phyloP scores from a whole-genome alignment of 2,113 vertebrate species.

The Pollimyrus isidori region DNA sequence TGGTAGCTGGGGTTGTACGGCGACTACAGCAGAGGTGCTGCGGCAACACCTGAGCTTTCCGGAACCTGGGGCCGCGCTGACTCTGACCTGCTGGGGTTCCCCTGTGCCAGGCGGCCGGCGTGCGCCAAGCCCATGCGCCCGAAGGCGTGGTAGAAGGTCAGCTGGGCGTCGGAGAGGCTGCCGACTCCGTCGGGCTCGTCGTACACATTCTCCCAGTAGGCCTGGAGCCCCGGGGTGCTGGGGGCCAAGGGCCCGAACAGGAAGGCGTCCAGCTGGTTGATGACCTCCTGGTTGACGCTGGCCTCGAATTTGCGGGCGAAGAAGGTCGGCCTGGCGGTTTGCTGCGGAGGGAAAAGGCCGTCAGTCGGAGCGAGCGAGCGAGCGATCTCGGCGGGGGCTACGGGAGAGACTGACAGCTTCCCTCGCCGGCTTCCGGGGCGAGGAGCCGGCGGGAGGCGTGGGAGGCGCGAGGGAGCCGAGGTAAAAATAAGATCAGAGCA shows the following conservation, averaged over 20 bases:
- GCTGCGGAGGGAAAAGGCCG: conserved; percentile 56
- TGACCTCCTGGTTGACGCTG: conserved; percentile 91
- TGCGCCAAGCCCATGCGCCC: conserved; percentile 73
- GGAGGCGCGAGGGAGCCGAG: neutral
- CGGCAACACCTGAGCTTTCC: neutral
- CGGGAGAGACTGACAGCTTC: neutral
- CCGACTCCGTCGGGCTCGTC: conserved; percentile 80
- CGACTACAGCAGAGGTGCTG: neutral
- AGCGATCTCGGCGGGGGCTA: neutral
- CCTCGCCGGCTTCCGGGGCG: neutral
- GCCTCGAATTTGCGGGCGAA: conserved; percentile 97
- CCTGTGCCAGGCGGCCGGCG: conserved; percentile 66
- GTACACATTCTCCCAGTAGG: conserved; percentile 89
- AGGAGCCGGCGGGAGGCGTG: neutral
- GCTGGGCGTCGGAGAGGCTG: conserved; percentile 71
- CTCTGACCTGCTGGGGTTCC: conserved; percentile 66
- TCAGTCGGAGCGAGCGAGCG: neutral
- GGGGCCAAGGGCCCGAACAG: conserved; percentile 78
- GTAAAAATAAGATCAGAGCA: neutral
- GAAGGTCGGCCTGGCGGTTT: conserved; percentile 91
- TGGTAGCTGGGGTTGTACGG: neutral
- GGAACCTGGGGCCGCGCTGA: neutral
- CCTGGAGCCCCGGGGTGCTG: conserved; percentile 71
- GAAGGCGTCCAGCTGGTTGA: conserved; percentile 86
- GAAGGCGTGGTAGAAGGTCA: conserved; percentile 88